A percentile compares a stretch with the other conserved stretches of the same genome.
These are phyloP conservation scores for Cephus spinipes DNA, from an alignment of 2,888 invertebrate species.

Conservation along the genomic window DNA sequence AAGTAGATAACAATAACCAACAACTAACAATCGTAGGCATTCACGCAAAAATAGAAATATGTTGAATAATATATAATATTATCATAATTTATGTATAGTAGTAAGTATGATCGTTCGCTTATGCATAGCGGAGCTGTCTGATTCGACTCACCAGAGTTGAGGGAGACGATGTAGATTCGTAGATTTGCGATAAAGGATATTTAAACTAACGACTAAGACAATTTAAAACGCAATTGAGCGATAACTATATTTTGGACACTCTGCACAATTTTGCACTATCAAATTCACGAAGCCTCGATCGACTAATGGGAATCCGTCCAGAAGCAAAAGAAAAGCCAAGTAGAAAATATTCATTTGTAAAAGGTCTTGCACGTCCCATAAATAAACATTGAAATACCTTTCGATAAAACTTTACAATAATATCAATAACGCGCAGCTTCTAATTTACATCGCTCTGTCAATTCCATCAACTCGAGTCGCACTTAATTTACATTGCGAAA, in stretches of 20 bases:
- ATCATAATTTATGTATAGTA: constrained; percentile 51
- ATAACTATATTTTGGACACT: no score
- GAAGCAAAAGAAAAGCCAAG: no score
- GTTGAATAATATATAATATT: constrained; percentile 52
- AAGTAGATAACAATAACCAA: constrained; percentile 65
- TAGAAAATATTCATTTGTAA: no score
- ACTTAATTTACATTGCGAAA: constrained; percentile 35
- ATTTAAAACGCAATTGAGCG: no score
- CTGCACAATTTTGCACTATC: no score
- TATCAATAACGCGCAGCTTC: neutral
- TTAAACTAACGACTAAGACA: no score
- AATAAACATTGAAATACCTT: no score
- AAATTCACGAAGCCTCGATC: no score
- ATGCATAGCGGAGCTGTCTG: constrained; percentile 35
- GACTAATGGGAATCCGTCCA: no score
- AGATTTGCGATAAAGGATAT: no score
- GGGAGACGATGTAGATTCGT: constrained; percentile 18
- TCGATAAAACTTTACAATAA: no score
- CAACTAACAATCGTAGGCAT: constrained; percentile 64
- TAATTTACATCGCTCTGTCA: constrained; percentile 22
- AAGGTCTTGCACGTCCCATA: no score
- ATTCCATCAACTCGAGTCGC: constrained; percentile 47
- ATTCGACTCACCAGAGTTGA: constrained; percentile 20
- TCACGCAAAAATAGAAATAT: constrained; percentile 64
- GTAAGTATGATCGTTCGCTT: constrained; percentile 53